Conservation (phyloP, 1,140 invertebrate genomes). For the Drosophila melanica region DNA sequence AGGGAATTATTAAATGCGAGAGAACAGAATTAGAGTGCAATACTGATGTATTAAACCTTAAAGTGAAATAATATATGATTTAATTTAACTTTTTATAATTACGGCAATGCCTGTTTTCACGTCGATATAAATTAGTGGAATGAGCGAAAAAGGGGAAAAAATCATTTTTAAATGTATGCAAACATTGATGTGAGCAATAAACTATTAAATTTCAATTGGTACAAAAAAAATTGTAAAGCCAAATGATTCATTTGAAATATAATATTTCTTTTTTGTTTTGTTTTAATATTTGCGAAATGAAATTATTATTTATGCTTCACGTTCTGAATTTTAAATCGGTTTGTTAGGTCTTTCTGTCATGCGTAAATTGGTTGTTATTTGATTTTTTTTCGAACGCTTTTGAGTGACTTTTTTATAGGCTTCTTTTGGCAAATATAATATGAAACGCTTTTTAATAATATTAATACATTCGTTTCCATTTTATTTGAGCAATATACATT, state of each 20-base stretch:
- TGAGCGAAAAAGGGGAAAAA: too few relatives aligned
- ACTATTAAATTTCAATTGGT: not conserved
- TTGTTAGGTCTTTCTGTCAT: not conserved
- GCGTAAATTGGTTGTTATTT: not conserved
- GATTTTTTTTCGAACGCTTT: not conserved
- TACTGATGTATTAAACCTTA: not conserved
- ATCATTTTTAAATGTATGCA: too few relatives aligned
- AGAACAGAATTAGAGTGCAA: not conserved
- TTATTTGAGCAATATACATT: not conserved
- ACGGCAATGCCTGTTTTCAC: not conserved
- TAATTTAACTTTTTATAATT: not conserved
- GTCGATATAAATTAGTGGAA: not conserved
- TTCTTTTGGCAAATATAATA: not conserved
- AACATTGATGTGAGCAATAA: not conserved
- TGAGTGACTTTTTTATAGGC: not conserved
- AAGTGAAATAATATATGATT: not conserved
- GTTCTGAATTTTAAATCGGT: not conserved
- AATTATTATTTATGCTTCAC: not conserved
- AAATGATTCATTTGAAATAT: not conserved
- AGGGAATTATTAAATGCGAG: not conserved
- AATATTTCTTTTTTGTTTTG: not conserved
- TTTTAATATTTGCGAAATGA: too few relatives aligned
- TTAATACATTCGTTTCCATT: not conserved
- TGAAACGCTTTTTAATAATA: slow-evolving; percentile 5
- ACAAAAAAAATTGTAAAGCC: not conserved